Conservation (phyloP, 2,113 vertebrate species). For the Ceyx margarethae region DNA sequence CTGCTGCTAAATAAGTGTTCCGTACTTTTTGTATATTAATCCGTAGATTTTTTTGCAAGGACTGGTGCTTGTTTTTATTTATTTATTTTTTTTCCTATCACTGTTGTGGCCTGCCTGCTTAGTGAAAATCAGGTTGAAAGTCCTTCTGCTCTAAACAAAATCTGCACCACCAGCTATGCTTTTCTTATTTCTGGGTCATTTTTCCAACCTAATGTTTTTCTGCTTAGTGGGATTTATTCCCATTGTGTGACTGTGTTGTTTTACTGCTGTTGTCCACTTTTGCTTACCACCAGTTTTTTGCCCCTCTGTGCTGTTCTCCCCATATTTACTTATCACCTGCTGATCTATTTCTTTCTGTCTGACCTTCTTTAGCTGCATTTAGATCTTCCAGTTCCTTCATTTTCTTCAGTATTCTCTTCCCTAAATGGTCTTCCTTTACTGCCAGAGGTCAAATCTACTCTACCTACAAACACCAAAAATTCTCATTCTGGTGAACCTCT, state of each 20-base stretch:
- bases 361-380: neutral
- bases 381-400: neutral
- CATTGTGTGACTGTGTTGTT: neutral
- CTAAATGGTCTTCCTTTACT: neutral
- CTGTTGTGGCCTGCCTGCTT: neutral
- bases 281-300: neutral
- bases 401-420: neutral
- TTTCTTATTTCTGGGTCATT: neutral
- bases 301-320: neutral
- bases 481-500: neutral
- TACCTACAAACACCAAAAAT: neutral
- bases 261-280: neutral
- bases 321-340: neutral
- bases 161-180: neutral
- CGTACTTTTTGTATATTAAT: neutral
- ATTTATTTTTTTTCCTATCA: neutral
- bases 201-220: neutral
- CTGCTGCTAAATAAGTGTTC: neutral
- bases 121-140: neutral
- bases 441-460: neutral
- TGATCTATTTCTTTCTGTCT: neutral
- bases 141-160: neutral
- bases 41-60: neutral
- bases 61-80: neutral
- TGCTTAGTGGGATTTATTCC: neutral